Conservation (phyloP, 2,113 vertebrate species). For the Dicentrarchus labrax region DNA sequence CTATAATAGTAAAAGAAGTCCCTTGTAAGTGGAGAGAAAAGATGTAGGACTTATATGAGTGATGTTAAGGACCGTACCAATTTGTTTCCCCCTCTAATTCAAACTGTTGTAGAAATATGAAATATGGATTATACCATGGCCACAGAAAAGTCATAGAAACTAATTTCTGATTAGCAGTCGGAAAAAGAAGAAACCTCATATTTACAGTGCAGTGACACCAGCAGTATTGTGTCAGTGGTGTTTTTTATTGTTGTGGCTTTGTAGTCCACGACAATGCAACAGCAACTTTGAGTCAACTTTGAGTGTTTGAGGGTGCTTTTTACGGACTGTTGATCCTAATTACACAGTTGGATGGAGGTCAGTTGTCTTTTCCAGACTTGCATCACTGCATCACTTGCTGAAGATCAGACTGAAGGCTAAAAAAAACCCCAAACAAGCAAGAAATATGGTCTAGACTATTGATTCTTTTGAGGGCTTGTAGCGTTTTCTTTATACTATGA, state of each 20-base stretch:
- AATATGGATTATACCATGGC: slow-evolving; percentile 57
- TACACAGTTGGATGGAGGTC: background rate
- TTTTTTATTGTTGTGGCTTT: slow-evolving; percentile 12
- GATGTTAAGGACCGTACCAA: background rate
- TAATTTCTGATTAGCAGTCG: background rate
- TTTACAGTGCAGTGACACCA: background rate
- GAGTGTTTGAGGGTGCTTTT: background rate
- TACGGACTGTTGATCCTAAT: no score
- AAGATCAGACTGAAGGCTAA: background rate
- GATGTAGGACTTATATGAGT: background rate
- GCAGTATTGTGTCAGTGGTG: background rate
- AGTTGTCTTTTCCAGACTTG: no score
- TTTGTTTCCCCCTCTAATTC: background rate
- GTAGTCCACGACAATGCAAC: background rate
- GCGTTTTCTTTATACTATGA: no score
- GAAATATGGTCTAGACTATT: background rate
- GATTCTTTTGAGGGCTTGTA: no score
- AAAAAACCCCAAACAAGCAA: background rate
- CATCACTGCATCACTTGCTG: background rate
- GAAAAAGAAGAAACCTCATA: background rate
- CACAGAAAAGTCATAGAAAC: background rate
- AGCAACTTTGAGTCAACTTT: background rate
- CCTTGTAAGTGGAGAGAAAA: background rate
- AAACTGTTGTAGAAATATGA: slow-evolving; percentile 1
- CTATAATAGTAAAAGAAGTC: background rate